These are phyloP conservation scores for Chrosomus eos DNA, from an alignment of 2,797 vertebrate genomes.

Conservation along the genomic window DNA sequence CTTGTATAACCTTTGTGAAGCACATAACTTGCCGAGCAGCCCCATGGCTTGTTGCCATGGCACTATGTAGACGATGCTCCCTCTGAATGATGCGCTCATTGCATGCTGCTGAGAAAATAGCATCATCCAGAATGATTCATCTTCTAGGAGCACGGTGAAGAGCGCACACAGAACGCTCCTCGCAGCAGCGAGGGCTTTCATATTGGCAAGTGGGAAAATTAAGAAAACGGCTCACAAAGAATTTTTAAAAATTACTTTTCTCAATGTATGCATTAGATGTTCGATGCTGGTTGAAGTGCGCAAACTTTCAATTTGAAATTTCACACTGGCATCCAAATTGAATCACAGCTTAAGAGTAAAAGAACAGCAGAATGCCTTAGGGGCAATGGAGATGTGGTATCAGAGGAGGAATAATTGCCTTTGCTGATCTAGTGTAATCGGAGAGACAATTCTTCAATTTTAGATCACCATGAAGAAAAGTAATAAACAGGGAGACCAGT, in stretches of 20 bases:
- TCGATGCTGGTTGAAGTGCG: background rate
- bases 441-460: constrained; percentile 38
- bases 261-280: constrained; percentile 1
- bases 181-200: constrained; percentile 23
- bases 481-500: constrained; percentile 43
- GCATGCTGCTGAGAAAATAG: constrained; percentile 63
- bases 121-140: constrained; percentile 62
- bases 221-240: constrained; percentile 43
- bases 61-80: constrained; percentile 58
- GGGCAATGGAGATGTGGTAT: constrained; percentile 36
- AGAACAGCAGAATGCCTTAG: constrained; percentile 28
- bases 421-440: constrained; percentile 26
- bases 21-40: constrained; percentile 55
- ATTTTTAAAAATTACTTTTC: constrained; percentile 36
- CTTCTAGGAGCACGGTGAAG: constrained; percentile 49
- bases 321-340: constrained; percentile 36
- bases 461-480: constrained; percentile 38
- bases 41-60: constrained; percentile 64
- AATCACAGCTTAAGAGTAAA: constrained; percentile 39
- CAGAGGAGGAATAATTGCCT: constrained; percentile 48
- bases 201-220: constrained; percentile 30
- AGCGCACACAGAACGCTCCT: constrained; percentile 53
- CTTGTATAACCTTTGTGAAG: constrained; percentile 61
- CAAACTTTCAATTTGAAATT: constrained; percentile 5
- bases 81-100: constrained; percentile 62